Evolutionary conservation across 2,888 invertebrate species (phyloP), one percentile per base, ranked within the genome.

Genomic region (Pantelozetes paolii): DNA sequence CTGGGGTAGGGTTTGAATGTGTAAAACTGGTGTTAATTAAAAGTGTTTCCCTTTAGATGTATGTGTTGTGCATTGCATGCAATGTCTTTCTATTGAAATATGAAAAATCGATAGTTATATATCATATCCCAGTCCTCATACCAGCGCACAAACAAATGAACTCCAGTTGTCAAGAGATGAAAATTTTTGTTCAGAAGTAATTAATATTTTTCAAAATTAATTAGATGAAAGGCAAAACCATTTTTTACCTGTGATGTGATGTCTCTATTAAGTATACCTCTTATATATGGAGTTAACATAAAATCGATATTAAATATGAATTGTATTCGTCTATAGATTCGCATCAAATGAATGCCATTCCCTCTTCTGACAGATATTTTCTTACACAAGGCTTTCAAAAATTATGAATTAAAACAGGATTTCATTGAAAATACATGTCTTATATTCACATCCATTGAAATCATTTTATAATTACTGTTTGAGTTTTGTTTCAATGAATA

Each of bases 161-260:
- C 67, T 40, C 42, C 23, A 67, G 42, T 67, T 67, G 67, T 67
- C 67, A 67, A 42, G 67, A 42, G 15, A 20, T 67, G 67, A 67
- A 42, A 36, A 18, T 62, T 32, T 67, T 67, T 67, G n/a, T 15
- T 9, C 32, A 9, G 20, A 67, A 67, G 67, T 67, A 67, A 67
- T 67, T 67, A 67, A 67, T 54, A 71, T 71, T 48, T 54, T 28
- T 71, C 50, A 71, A 45, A 71, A 71, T 71, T 71, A 71, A 71
- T 71, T 71, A 71, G 50, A 26, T 71, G 71, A 32, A 71, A 71
- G 54, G 42, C 30, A 1, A 36, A 11, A 62, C 59, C 42, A 62
- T 72, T 72, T 62, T 40, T 57, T 45, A 72, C 72, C 40, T 59
- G 57, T 72, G 62, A 59, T 59, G 57, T 72, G 62, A 72, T 72